Conservation (phyloP, 92 coral and sea anemone species). For the Diadumene lineata region DNA sequence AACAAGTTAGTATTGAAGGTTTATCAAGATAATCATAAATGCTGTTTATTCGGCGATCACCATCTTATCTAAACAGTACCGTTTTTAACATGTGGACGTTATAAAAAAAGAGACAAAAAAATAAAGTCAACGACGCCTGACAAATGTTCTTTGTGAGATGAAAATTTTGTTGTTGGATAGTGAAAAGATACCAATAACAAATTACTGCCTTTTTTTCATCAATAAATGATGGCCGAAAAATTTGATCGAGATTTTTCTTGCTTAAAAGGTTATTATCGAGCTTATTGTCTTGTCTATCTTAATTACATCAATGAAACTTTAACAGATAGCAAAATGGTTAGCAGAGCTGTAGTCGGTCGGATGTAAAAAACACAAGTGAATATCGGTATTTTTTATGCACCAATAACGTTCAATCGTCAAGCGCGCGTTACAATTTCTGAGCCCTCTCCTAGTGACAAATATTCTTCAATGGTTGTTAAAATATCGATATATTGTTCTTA, state of each 20-base stretch:
- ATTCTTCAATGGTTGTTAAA: not conserved
- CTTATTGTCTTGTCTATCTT: slow-evolving; percentile 26
- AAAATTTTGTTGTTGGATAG: not conserved
- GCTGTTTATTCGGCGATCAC: slow-evolving; percentile 11
- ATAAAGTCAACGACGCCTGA: not conserved
- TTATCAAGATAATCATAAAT: slow-evolving; percentile 10
- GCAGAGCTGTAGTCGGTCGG: not conserved
- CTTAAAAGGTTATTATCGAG: slow-evolving; percentile 29
- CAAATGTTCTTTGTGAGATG: slow-evolving; percentile 6
- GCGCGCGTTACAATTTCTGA: not conserved
- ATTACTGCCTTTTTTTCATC: slow-evolving; percentile 13
- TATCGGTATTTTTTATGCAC: not conserved
- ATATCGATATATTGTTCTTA: not conserved
- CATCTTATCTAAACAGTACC: slow-evolving; percentile 2
- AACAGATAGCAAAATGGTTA: slow-evolving; percentile 25
- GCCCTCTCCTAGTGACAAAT: not conserved
- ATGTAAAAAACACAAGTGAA: not conserved
- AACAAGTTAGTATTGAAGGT: not conserved
- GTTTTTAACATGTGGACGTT: not conserved
- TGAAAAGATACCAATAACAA: not conserved
- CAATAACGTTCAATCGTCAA: not conserved
- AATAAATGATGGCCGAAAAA: slow-evolving; percentile 4
- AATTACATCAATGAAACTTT: slow-evolving; percentile 32
- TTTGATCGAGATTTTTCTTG: slow-evolving; percentile 13
- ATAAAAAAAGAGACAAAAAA: not conserved